These are phyloP conservation scores for Aratinga solstitialis DNA, from an alignment of 2,797 vertebrate genomes.

Conservation along the genomic window DNA sequence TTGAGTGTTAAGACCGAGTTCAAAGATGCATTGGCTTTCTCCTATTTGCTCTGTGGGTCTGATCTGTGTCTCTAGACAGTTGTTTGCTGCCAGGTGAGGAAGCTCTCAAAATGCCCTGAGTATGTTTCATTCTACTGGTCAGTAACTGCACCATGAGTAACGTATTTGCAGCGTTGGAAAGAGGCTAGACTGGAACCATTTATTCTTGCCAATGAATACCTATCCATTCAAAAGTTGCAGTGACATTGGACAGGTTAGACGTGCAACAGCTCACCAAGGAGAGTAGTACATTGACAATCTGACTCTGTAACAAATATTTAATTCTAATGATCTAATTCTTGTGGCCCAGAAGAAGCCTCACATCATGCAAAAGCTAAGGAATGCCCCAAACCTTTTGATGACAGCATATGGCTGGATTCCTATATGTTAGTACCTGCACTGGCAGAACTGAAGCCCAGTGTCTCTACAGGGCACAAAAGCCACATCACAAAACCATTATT, in stretches of 20 bases:
- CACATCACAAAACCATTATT: background rate
- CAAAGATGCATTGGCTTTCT: background rate
- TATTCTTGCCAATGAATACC: background rate
- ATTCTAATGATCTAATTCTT: background rate
- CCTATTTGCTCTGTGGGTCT: background rate
- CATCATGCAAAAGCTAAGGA: background rate
- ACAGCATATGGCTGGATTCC: background rate
- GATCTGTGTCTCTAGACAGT: background rate
- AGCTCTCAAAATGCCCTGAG: background rate
- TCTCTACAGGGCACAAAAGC: background rate
- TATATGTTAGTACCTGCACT: background rate
- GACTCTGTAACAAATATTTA: background rate
- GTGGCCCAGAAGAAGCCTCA: background rate
- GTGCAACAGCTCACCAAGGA: background rate
- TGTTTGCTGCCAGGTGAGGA: background rate
- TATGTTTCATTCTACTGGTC: background rate
- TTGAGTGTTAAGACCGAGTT: accelerated
- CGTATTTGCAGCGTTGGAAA: background rate
- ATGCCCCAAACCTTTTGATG: background rate
- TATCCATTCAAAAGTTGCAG: background rate
- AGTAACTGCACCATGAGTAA: background rate
- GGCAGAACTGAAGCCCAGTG: background rate
- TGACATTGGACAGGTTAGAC: background rate
- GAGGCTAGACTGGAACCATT: background rate
- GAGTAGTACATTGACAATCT: background rate